These are phyloP conservation scores for Schizopygopsis malacanthus DNA, from an alignment of 2,797 vertebrate genomes.

Conservation along the genomic window DNA sequence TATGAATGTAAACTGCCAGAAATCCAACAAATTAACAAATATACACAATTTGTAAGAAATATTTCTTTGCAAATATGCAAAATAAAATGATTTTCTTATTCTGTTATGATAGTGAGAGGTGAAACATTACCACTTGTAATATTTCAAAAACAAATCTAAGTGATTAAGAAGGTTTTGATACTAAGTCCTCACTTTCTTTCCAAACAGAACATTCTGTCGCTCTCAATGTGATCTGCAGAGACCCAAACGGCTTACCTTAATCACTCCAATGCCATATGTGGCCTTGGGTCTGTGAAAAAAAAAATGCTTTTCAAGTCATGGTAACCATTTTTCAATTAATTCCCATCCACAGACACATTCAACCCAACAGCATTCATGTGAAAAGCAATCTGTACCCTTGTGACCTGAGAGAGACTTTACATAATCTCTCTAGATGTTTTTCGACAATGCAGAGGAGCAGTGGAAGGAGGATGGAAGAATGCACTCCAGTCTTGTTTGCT, in stretches of 20 bases:
- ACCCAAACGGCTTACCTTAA: constrained; percentile 29
- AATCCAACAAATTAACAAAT: background rate
- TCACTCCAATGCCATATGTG: constrained; percentile 23
- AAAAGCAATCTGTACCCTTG: constrained; percentile 49
- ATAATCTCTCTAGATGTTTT: constrained; percentile 43
- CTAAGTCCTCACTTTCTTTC: constrained; percentile 17
- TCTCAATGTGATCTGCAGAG: constrained; percentile 25
- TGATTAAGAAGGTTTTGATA: background rate
- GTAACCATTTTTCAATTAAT: constrained; percentile 60
- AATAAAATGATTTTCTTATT: background rate
- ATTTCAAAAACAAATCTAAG: constrained; percentile 8
- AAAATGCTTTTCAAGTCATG: constrained; percentile 48
- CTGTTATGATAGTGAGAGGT: background rate
- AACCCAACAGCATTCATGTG: constrained; percentile 48
- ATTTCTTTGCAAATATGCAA: background rate
- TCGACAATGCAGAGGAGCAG: constrained; percentile 46
- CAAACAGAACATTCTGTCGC: constrained; percentile 22
- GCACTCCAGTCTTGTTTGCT: constrained; percentile 35
- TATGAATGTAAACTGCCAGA: no score
- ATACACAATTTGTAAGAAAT: background rate
- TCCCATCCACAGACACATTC: constrained; percentile 58
- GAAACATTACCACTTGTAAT: background rate
- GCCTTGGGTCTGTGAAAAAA: constrained; percentile 59
- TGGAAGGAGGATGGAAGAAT: constrained; percentile 41
- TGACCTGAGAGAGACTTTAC: constrained; percentile 46